These are phyloP conservation scores for Drosophila nannoptera DNA, from an alignment of 1,140 invertebrate species.

Conservation along the genomic window DNA sequence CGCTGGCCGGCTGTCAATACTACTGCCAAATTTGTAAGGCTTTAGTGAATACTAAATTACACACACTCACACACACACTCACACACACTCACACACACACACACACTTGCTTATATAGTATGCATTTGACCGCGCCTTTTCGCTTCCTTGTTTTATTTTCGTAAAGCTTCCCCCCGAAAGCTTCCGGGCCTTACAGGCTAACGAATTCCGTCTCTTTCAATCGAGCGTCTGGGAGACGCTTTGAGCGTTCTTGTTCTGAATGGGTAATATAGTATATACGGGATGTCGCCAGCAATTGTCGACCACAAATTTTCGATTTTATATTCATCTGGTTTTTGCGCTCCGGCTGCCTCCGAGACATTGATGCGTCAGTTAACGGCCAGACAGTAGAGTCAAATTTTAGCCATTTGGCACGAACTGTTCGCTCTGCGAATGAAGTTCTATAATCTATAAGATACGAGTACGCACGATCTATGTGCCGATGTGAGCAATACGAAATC, in stretches of 20 bases:
- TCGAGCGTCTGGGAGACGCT: constrained; percentile 5
- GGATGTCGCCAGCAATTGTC: constrained; percentile 52
- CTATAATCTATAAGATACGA: constrained; percentile 31
- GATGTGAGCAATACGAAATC: not conserved
- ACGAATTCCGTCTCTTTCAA: constrained; percentile 10
- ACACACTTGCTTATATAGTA: not conserved
- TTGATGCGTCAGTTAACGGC: constrained; percentile 58
- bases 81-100: no score
- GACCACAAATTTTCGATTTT: constrained; percentile 27
- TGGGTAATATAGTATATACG: constrained; percentile 30
- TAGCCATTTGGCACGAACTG: constrained; percentile 56
- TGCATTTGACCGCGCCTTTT: constrained; percentile 29
- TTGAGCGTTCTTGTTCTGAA: no score
- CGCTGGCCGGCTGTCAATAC: constrained; percentile 10
- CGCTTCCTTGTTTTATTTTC: constrained; percentile 68
- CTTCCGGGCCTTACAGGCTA: constrained; percentile 52
- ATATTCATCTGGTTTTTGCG: constrained; percentile 11
- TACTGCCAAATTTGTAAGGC: constrained; percentile 57
- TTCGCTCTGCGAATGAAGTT: not conserved
- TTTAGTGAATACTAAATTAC: constrained; percentile 10
- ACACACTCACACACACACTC: no score
- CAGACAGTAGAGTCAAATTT: constrained; percentile 42
- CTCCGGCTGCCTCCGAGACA: constrained; percentile 22
- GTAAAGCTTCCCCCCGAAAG: constrained; percentile 18
- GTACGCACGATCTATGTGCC: constrained; percentile 1